Base-by-base conservation (phyloP, 2,797 vertebrate genomes). In the Acanthis flammea region DNA sequence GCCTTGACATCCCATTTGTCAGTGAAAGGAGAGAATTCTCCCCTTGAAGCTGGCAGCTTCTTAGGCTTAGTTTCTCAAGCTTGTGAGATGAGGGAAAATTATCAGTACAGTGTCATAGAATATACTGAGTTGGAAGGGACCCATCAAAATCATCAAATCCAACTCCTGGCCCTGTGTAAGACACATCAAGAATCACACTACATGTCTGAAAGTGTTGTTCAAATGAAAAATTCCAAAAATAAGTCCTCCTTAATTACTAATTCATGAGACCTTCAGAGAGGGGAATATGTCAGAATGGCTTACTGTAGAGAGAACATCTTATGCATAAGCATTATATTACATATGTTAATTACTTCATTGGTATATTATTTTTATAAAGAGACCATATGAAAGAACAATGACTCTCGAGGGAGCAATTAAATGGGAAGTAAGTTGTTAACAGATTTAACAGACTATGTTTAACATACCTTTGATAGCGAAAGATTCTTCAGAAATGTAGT, bases 321-420 rank as follows among this genome's bases (percentile, higher is more conserved):
- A 85, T 74, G 91, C 86, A 90, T 88, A 93, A 86, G 53, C 31
- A 76, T 66, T 61, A 16, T n/a, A 19, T 79, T 53, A 54, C 22
- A 37, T 4, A 28, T 65, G 68, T 60, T 88, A 68, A 77, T 63
- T 84, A 42, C 13, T 57, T 86, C 70, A 67, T 79, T 67, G 10
- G 6, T 55, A 45, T 42, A 82, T 70, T 83, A 68, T 86, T 95
- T 91, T 90, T 90, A 75, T 78, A 71, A 91, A 76, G n/a, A 92
- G 27, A 66, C 22, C 17, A 28, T 44, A 41, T 24, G 37, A 81
- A 51, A 81, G 42, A 78, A 75, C 33, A 90, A 79, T 58, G 15
- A 79, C 21, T 82, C 77, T 63, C 35, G 14, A 91, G 60, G 65
- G 70, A 57, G 37, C 60, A 92, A 70, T 77, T 94, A 85, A 63